Percentiles rank a stretch among this genome's conserved stretches.
Evolutionary conservation across 2,113 vertebrate species (phyloP).

Genomic region (Felis chaus): DNA sequence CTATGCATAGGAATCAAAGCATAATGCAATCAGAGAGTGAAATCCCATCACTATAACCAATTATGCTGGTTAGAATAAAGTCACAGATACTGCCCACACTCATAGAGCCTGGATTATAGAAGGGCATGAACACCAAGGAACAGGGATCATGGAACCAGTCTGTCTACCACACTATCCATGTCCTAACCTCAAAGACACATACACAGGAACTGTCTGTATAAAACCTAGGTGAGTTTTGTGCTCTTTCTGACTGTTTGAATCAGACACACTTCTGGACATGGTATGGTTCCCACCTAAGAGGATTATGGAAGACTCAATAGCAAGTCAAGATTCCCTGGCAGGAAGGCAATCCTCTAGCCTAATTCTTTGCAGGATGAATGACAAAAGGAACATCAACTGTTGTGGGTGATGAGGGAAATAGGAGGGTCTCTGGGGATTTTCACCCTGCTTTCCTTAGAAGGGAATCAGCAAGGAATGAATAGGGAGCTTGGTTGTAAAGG

Average conservation of each 20-base stretch:
- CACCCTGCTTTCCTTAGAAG: neutral
- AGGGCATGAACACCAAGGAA: rapidly evolving
- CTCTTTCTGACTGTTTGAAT: neutral
- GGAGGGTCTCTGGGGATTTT: neutral
- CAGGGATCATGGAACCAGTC: neutral
- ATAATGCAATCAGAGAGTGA: neutral
- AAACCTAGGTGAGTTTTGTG: neutral
- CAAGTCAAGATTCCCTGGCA: neutral
- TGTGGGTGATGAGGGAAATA: neutral
- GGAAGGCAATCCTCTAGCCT: neutral
- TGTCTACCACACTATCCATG: neutral
- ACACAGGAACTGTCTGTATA: neutral
- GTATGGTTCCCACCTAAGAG: neutral
- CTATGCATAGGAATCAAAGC: neutral
- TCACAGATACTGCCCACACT: neutral
- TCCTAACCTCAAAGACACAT: neutral
- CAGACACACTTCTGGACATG: neutral
- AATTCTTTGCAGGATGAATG: neutral
- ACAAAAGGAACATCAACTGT: neutral
- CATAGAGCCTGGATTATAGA: neutral
- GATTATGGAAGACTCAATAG: neutral
- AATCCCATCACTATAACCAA: neutral
- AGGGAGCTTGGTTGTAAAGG: neutral
- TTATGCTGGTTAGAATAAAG: neutral
- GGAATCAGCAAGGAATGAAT: neutral